Base-by-base conservation (phyloP, 2,888 invertebrate species). In the Pyrocoelia pectoralis region DNA sequence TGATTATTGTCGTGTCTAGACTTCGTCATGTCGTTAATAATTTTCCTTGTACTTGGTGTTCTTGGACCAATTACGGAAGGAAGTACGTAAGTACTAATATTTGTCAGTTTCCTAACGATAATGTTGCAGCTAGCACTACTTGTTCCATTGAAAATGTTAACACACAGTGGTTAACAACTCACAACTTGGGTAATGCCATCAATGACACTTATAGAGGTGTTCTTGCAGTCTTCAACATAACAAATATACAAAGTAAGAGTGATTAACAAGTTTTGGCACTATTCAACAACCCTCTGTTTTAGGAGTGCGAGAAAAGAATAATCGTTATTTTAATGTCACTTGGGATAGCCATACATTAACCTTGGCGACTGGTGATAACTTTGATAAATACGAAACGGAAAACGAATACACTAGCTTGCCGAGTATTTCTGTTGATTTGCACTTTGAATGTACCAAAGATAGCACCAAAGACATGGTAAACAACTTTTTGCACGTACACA, bases 371-470 rank as follows among this genome's bases (percentile, higher is more conserved):
- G 53, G n/a, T 15, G 50, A 58, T 2, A 9, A 18, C 3, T 65
- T 40, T 38, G 15, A 55, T 13, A 40, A 60, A 18, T 49, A 48
- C 38, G 65, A 65, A 56, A 19, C 19, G 9, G 13, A 55, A 8
- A 46, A 2, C 14, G 9, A 24, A 13, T 41, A 55, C 19, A 17
- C 9, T 0, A 14, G 2, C 8, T 0, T 9, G 1, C 57, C 53
- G 12, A 0, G 0, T 8, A 52, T 58, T 38, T 12, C 2, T 0
- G 29, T 59, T 9, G 13, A 1, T 6, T 13, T 64, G 2, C 1
- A 24, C 1, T 29, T 50, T 17, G 15, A 50, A 1, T 65, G 65
- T 28, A 40, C 38, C 0, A n/a, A 53, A 49, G 48, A 33, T 17
- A 14, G 1, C 5, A 2, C 9, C 1, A 1, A 46, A 18, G 12